Evolutionary conservation across 2,113 vertebrate genomes (phyloP), one percentile per base, ranked within the genome.

Genomic region (Hippoglossus stenolepis): DNA sequence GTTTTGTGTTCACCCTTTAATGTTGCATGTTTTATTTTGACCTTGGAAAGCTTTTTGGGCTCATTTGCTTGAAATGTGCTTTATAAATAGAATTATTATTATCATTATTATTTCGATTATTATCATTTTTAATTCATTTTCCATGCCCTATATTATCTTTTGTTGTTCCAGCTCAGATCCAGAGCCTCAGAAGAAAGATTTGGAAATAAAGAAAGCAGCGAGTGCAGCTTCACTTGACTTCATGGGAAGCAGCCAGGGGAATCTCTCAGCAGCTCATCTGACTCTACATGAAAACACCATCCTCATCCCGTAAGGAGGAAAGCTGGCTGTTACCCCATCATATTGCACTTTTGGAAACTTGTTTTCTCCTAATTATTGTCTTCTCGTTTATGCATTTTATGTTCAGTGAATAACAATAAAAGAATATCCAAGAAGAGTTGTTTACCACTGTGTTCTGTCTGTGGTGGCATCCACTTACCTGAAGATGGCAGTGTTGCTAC

Each of bases 401-500:
- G 56, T 24, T 70, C 49, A 61, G 23, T 77, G 53, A 72, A 67
- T 57, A 8, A 12, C 38, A 56, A 57, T 43, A 60, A 21, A 71
- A 60, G 2, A 23, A 51, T 56, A 7, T 65, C 18, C 2, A 20
- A 58, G 2, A 66, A 71, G 26, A 67, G 14, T 67, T 56, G 17
- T 68, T 61, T 56, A 12, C 7, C 15, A 28, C 17, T 57, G 1
- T 56, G 10, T 73, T 18, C 20, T 62, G 12, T 24, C 18, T 40
- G 13, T 45, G 70, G 60, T 70, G 62, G 51, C 71, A 56, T n/a
- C 15, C 64, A 21, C 45, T 28, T n/a, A 7, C 90, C 92, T 90
- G 79, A 79, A 89, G 92, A 85, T 92, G 91, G 90, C 91, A 92
- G 90, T 90, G 68, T 90, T 91, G 91, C 70, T 58, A 60, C 89